These are phyloP conservation scores for Cataglyphis albicans DNA, from an alignment of 2,888 invertebrate genomes.

Conservation along the genomic window DNA sequence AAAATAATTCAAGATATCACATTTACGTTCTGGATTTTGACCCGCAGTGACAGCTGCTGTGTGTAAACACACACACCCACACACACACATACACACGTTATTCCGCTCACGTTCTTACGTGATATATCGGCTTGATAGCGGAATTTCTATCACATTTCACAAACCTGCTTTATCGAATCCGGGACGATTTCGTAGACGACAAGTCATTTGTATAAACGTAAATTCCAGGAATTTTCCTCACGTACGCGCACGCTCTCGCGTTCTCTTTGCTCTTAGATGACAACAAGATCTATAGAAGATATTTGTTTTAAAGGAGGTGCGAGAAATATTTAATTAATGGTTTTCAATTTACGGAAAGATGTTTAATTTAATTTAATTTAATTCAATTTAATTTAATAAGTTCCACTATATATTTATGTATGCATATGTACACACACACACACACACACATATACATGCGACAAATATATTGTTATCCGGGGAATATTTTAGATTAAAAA, in stretches of 20 bases:
- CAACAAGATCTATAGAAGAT: background rate
- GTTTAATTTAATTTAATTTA: background rate
- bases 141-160: constrained; percentile 53
- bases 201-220: constrained; percentile 41
- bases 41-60: constrained; percentile 24
- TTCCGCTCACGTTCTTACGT: constrained; percentile 46
- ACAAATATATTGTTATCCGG: background rate
- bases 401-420: too few species aligned
- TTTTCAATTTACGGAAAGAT: background rate
- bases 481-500: background rate
- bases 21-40: constrained; percentile 29
- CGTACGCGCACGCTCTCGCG: background rate
- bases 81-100: background rate
- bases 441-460: too few species aligned
- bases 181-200: constrained; percentile 24
- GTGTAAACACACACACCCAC: background rate
- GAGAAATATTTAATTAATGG: constrained; percentile 14
- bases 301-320: background rate
- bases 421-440: too few species aligned
- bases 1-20: constrained; percentile 33
- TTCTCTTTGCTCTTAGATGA: background rate
- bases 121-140: constrained; percentile 44
- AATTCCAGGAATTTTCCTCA: constrained; percentile 29
- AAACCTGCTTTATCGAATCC: constrained; percentile 39
- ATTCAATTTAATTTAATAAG: constrained; percentile 2